These are phyloP conservation scores for Zygogramma bicolorata DNA, from an alignment of 2,888 invertebrate genomes.

Conservation along the genomic window DNA sequence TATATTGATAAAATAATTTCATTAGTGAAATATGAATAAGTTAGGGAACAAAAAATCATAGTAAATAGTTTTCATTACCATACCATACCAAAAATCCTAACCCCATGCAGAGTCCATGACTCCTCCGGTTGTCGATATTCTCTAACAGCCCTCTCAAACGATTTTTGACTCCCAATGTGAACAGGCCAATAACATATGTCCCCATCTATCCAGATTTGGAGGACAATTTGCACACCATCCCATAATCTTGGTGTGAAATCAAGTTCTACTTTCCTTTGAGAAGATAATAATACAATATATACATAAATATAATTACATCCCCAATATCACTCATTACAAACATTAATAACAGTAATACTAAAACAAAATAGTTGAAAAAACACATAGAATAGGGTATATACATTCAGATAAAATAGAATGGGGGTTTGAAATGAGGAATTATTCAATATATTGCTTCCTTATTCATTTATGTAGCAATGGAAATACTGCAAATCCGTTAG, in stretches of 20 bases:
- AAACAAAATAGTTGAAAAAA: too few relatives aligned
- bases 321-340: not conserved
- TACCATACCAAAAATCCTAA: slow-evolving; percentile 18
- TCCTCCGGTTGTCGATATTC: slow-evolving; percentile 18
- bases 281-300: not conserved
- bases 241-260: not conserved
- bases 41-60: not conserved
- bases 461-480: slow-evolving; percentile 6
- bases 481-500: slow-evolving; percentile 18
- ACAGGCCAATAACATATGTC: slow-evolving; percentile 25
- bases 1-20: too few relatives aligned
- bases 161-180: slow-evolving; percentile 12
- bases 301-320: not conserved
- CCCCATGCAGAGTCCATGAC: slow-evolving; percentile 14
- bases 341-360: too few relatives aligned
- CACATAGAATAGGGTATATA: not conserved
- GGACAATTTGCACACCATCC: slow-evolving; percentile 26
- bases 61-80: slow-evolving; percentile 16
- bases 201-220: slow-evolving; percentile 25
- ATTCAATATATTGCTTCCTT: not conserved
- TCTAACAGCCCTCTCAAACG: slow-evolving; percentile 17
- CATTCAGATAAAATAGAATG: too few relatives aligned
- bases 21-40: too few relatives aligned
- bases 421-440: too few relatives aligned
- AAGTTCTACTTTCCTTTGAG: not conserved